Conservation (phyloP, 2,113 vertebrate species). For the Lanius ludovicianus region DNA sequence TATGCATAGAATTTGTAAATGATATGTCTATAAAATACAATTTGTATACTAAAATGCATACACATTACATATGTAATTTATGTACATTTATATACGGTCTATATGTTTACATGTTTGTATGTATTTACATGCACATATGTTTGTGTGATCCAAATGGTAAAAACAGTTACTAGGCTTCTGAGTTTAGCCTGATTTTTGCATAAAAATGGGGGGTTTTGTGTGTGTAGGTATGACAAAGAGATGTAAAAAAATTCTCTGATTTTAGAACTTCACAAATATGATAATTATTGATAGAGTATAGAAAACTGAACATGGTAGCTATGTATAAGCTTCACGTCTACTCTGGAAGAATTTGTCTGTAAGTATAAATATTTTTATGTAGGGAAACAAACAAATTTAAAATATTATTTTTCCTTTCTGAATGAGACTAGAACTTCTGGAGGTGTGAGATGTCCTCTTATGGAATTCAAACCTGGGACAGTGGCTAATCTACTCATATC, state of each 20-base stretch:
- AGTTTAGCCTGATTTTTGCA: not conserved
- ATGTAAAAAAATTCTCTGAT: not conserved
- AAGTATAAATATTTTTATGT: not conserved
- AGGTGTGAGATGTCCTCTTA: not conserved
- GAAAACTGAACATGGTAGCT: not conserved
- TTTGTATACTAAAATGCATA: not conserved
- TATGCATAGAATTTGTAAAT: not conserved
- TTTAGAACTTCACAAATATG: not conserved
- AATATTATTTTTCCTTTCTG: not conserved
- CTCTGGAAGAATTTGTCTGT: not conserved
- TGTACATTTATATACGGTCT: fast-evolving
- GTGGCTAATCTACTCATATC: not conserved
- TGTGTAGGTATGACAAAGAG: not conserved
- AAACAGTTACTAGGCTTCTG: not conserved
- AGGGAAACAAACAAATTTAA: not conserved
- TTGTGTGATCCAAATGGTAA: not conserved
- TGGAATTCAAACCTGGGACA: not conserved
- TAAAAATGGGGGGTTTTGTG: not conserved
- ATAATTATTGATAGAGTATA: not conserved
- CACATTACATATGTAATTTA: too few relatives aligned
- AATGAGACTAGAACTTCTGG: not conserved
- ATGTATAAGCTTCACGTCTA: not conserved
- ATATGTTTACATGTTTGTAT: not conserved
- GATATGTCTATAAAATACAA: not conserved
- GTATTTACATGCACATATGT: fast-evolving